Base-by-base conservation (phyloP, 2,888 invertebrate species). In the Nebria brevicollis region DNA sequence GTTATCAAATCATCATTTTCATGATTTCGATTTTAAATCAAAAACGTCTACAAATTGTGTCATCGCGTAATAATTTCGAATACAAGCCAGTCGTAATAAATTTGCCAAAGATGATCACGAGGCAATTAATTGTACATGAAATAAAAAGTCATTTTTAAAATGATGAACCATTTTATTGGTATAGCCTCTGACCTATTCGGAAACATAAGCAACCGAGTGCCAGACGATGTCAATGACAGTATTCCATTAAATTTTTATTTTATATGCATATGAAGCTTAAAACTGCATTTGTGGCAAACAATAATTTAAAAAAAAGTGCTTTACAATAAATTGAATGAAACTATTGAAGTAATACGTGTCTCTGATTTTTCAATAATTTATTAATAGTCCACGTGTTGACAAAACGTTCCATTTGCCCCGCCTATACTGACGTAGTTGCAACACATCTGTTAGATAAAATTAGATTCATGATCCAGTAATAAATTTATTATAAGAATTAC, bases 161-260 rank as follows among this genome's bases (percentile, higher is more conserved):
- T 54, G 54, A 13, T 54, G 54, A 54, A 54, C 54, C 54, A 54
- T 54, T 54, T 54, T 54, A 54, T 54, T 54, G 54, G 54, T 54
- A 54, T 54, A 54, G 54, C 54, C 54, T 54, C 4, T 54, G 54
- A 54, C 54, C 54, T 54, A 54, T 54, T 54, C 11, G 54, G 8
- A 13, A 54, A 13, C 54, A 43, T 10, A 54, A 54, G 54, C 13
- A 11, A 54, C 54, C 6, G 13, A 11, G 13, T 54, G 7, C 6
- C 54, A 54, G 54, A 54, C 54, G 54, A 54, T 54, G 54, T 54
- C 54, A 54, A 54, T 54, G 54, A 54, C 54, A 54, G 54, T 54
- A 54, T 54, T 54, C 13, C 54, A 54, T 54, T 54, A 11, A 54
- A 54, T 2, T 54, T 3, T 54, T 54, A 3, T 54, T 54, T 54